These are phyloP conservation scores for Ambastaia sidthimunki DNA, from an alignment of 2,797 vertebrate species.

Conservation along the genomic window DNA sequence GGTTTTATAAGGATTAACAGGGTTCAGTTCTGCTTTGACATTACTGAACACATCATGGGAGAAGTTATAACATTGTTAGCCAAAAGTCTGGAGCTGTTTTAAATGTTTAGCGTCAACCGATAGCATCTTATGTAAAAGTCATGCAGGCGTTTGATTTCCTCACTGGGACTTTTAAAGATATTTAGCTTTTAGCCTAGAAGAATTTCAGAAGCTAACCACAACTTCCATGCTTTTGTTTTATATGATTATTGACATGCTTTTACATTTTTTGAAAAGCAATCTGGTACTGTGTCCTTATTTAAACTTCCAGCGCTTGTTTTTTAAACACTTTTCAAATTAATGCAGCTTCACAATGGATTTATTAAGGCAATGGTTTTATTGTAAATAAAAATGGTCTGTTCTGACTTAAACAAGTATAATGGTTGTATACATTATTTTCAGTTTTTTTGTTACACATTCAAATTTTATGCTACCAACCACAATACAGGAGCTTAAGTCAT, in stretches of 20 bases:
- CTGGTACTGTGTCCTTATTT: slow-evolving; percentile 20
- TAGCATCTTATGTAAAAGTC: slow-evolving; percentile 18
- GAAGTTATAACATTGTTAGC: slow-evolving; percentile 27
- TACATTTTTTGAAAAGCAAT: slow-evolving; percentile 7
- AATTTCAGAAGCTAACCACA: slow-evolving; percentile 10
- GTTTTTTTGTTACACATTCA: not conserved
- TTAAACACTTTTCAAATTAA: not conserved
- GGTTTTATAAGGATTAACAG: slow-evolving; percentile 37
- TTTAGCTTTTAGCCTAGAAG: slow-evolving; percentile 24
- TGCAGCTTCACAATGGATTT: not conserved
- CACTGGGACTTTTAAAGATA: slow-evolving; percentile 13
- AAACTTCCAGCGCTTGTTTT: slow-evolving; percentile 2
- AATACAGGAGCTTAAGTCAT: slow-evolving; percentile 57
- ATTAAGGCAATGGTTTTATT: not conserved
- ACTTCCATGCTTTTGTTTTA: slow-evolving; percentile 16
- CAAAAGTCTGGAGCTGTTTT: slow-evolving; percentile 21
- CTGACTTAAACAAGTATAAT: not conserved
- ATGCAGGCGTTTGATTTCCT: slow-evolving; percentile 24
- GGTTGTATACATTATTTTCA: not conserved
- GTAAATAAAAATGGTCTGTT: not conserved
- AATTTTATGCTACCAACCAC: slow-evolving; percentile 63
- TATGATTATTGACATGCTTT: not conserved
- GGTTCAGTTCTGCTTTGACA: slow-evolving; percentile 40
- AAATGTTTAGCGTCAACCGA: slow-evolving; percentile 32
- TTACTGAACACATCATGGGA: slow-evolving; percentile 40